Conservation (phyloP, 2,113 vertebrate species). For the Toxostoma redivivum region DNA sequence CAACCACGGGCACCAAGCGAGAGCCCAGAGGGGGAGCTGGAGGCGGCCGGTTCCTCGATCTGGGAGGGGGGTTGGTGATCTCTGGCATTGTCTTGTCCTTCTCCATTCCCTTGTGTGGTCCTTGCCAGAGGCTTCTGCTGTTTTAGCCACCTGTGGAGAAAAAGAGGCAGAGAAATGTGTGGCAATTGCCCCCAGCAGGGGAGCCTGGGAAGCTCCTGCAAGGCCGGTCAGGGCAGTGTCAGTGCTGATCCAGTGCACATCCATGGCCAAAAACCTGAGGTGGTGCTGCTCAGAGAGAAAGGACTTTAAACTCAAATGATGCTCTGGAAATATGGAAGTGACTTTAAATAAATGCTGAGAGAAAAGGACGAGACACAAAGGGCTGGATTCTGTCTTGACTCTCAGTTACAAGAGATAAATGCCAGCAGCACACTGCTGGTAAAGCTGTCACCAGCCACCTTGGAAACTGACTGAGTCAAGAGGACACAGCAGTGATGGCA, state of each 20-base stretch:
- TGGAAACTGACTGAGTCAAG: background rate
- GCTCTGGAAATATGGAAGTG: fast-evolving
- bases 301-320: background rate
- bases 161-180: background rate
- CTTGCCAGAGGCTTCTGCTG: background rate
- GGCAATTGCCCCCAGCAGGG: background rate
- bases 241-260: background rate
- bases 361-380: background rate
- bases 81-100: background rate
- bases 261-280: background rate
- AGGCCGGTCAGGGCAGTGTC: fast-evolving
- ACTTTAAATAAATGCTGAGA: background rate
- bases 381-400: background rate
- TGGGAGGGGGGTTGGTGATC: fast-evolving
- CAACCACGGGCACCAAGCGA: background rate
- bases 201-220: background rate
- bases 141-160: background rate
- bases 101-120: background rate
- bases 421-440: background rate
- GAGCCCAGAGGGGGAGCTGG: background rate
- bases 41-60: background rate
- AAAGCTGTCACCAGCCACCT: background rate
- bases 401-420: fast-evolving
- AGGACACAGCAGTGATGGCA: fast-evolving
- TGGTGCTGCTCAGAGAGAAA: background rate